Conservation (phyloP, 1,140 invertebrate species). For the Drosophila nebulosa region DNA sequence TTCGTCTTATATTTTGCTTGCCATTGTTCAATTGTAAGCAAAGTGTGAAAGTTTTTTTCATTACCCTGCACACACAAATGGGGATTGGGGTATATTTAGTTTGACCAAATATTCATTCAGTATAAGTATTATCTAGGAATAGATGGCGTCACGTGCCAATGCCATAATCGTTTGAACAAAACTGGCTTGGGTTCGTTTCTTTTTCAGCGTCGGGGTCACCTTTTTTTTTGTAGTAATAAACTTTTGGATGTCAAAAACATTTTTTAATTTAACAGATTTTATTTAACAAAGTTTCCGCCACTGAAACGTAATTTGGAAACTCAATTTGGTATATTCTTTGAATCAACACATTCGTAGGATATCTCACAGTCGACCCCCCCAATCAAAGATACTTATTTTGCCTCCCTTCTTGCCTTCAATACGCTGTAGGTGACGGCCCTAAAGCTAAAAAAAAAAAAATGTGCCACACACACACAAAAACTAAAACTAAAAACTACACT, state of each 20-base stretch:
- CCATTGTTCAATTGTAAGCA: neutral
- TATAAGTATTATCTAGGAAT: no score
- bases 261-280: no score
- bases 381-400: neutral
- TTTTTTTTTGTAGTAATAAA: no score
- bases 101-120: neutral
- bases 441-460: neutral
- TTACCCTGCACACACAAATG: neutral
- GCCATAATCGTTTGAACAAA: no score
- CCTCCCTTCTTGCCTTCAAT: neutral
- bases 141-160: no score
- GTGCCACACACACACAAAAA: conserved; percentile 11
- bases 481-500: conserved; percentile 43
- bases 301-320: no score
- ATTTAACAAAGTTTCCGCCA: no score
- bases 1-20: neutral
- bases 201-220: no score
- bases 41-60: neutral
- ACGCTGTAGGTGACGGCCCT: neutral
- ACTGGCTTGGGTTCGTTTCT: no score
- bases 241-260: no score
- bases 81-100: neutral
- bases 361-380: neutral
- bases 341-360: no score
- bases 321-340: no score